phyloP scores from a whole-genome alignment of 1,140 invertebrate genomes.

The Triops cancriformis region DNA sequence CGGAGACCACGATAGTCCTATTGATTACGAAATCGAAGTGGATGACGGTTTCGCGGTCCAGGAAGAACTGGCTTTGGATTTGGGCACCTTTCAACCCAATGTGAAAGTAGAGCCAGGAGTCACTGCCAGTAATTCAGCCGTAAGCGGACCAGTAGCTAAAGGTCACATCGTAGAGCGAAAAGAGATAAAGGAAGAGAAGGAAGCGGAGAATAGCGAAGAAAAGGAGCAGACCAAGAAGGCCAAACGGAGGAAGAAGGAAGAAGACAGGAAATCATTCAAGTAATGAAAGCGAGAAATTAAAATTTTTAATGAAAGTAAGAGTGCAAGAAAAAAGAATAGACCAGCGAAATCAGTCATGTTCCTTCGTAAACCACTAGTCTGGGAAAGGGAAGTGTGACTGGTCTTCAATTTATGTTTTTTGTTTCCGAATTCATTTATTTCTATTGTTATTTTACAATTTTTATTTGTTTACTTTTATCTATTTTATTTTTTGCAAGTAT shows the following conservation, averaged over 20 bases:
- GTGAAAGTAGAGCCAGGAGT: background rate
- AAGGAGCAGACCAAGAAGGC: background rate
- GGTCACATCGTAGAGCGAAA: no score
- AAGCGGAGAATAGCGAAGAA: background rate
- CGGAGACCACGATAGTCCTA: constrained; percentile 39
- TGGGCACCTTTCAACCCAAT: background rate
- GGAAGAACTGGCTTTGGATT: background rate
- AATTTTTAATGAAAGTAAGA: no score
- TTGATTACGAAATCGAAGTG: constrained; percentile 34
- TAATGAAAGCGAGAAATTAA: background rate
- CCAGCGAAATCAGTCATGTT: no score
- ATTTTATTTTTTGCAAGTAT: no score
- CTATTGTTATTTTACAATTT: no score
- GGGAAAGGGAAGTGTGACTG: no score
- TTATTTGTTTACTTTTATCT: no score
- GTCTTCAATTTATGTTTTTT: no score
- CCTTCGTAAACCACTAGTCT: no score
- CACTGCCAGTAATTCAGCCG: background rate
- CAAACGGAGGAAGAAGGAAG: background rate
- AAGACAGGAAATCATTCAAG: constrained; percentile 10
- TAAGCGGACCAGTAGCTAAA: no score
- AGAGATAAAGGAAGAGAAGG: background rate
- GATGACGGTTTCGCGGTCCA: constrained; percentile 18
- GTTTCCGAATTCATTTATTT: no score
- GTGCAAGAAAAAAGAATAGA: no score